Evolutionary conservation across 2,113 vertebrate species (phyloP).

Genomic region (Spea bombifrons): DNA sequence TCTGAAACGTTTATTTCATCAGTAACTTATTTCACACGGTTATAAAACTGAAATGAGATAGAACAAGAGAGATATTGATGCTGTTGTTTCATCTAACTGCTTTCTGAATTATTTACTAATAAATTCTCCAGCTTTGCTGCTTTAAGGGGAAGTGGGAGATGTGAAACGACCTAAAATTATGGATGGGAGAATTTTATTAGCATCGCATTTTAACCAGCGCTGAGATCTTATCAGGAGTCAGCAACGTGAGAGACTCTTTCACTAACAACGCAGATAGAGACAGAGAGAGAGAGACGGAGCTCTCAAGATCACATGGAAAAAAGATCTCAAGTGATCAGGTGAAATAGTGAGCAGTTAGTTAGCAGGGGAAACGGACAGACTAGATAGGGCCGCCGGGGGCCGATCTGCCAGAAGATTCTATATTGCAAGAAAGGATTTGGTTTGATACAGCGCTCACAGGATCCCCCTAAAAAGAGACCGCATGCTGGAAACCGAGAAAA

Average conservation of each 20-base stretch:
- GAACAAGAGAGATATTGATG: constrained; percentile 34
- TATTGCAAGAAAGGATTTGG: no score
- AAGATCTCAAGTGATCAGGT: no score
- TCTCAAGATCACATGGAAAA: no score
- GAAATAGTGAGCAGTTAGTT: no score
- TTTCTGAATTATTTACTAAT: constrained; percentile 39
- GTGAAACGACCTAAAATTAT: constrained; percentile 17
- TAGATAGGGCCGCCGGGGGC: no score
- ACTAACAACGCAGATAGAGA: no score
- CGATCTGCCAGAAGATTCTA: no score
- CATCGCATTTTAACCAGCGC: constrained; percentile 10
- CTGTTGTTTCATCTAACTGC: constrained; percentile 40
- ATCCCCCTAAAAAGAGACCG: no score
- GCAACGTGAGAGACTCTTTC: background rate
- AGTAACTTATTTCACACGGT: constrained; percentile 19
- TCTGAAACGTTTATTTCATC: constrained; percentile 32
- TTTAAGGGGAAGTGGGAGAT: constrained; percentile 36
- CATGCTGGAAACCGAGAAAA: no score
- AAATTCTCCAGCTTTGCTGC: constrained; percentile 22
- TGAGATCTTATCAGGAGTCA: constrained; percentile 21
- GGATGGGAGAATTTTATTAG: constrained; percentile 48
- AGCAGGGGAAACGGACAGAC: no score
- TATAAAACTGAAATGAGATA: constrained; percentile 39
- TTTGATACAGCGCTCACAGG: no score
- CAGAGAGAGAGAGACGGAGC: background rate